Percentiles rank a stretch among this genome's conserved stretches.
These are phyloP conservation scores for Rhynchotus rufescens DNA, from an alignment of 2,797 vertebrate species.

Conservation along the genomic window DNA sequence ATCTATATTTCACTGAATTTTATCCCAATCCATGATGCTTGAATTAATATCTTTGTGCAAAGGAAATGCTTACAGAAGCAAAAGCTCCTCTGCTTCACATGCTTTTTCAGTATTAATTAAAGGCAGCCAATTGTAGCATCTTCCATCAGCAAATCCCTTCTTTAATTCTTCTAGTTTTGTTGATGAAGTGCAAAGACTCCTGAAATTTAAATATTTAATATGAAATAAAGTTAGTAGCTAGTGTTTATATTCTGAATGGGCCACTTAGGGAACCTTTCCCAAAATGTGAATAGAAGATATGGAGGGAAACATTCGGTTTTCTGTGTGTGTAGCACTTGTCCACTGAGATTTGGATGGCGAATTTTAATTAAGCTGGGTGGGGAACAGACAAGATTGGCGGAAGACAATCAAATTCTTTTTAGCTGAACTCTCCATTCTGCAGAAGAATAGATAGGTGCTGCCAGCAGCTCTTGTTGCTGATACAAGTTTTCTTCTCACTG, in stretches of 20 bases:
- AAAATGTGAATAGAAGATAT: not conserved
- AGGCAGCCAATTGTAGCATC: not conserved
- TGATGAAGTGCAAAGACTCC: constrained; percentile 17
- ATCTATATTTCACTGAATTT: not conserved
- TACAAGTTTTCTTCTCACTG: not conserved
- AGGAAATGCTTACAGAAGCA: not conserved
- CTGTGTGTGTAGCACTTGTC: not conserved
- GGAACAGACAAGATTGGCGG: not conserved
- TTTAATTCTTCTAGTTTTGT: constrained; percentile 24
- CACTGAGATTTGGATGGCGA: not conserved
- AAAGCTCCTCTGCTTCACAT: not conserved
- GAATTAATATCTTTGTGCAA: not conserved
- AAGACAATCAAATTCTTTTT: not conserved
- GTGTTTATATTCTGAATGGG: constrained; percentile 10
- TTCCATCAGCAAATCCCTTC: constrained; percentile 34
- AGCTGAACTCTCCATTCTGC: not conserved
- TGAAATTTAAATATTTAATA: constrained; percentile 41
- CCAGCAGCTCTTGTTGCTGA: not conserved
- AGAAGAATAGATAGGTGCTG: not conserved
- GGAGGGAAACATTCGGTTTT: not conserved
- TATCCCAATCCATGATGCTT: not conserved
- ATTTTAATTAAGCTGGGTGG: not conserved
- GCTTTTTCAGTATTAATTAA: constrained; percentile 30
- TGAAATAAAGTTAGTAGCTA: constrained; percentile 2
- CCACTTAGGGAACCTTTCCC: not conserved